A percentile compares a stretch with the other conserved stretches of the same genome.
Evolutionary conservation across 2,113 vertebrate genomes (phyloP).

Genomic region (Struthio camelus): DNA sequence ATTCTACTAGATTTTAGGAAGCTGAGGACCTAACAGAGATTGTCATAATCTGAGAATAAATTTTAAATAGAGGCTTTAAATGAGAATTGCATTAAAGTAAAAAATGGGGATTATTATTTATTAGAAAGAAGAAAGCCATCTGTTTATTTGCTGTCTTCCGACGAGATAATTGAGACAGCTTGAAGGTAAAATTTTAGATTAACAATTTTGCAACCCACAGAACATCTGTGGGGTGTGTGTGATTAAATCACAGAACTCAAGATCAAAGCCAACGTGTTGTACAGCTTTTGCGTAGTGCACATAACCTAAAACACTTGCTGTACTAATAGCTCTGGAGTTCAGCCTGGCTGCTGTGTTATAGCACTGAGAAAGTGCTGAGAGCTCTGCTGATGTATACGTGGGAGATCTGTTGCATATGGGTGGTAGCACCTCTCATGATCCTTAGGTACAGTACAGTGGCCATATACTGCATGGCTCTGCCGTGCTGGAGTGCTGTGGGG

Average conservation of each 20-base stretch:
- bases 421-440: not conserved
- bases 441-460: not conserved
- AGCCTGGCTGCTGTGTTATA: not conserved
- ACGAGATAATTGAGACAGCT: not conserved
- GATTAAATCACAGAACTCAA: not conserved
- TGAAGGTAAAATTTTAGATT: not conserved
- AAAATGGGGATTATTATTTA: not conserved
- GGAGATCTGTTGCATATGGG: fast-evolving
- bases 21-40: not conserved
- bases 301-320: not conserved
- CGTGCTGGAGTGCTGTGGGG: fast-evolving
- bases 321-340: not conserved
- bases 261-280: not conserved
- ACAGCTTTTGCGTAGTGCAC: not conserved
- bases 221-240: not conserved
- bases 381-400: fast-evolving
- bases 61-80: not conserved
- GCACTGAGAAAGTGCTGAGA: not conserved
- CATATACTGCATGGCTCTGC: not conserved
- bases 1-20: not conserved
- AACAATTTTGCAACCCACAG: not conserved
- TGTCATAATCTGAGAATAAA: not conserved
- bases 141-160: not conserved
- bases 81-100: not conserved
- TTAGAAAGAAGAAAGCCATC: not conserved